These are phyloP conservation scores for Channallabes apus DNA, from an alignment of 2,797 vertebrate genomes.

Conservation along the genomic window DNA sequence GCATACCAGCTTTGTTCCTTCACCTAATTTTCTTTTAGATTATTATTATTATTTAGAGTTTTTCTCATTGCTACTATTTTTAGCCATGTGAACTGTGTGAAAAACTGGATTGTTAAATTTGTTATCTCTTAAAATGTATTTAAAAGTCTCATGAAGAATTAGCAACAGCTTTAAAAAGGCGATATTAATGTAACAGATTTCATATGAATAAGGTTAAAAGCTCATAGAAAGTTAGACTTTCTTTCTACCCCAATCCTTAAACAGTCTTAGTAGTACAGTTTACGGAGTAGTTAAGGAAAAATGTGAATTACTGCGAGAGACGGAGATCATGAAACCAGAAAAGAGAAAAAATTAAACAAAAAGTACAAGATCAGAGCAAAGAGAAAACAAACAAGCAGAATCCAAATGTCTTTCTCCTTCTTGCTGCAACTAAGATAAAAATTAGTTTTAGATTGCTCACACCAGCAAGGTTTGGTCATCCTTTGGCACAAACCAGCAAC, in stretches of 20 bases:
- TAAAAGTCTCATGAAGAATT: neutral
- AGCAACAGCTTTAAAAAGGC: neutral
- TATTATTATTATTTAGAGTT: neutral
- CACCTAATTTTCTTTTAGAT: neutral
- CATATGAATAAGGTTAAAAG: neutral
- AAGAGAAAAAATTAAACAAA: slow-evolving; percentile 7
- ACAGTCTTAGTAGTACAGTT: neutral
- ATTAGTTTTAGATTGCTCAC: slow-evolving; percentile 22
- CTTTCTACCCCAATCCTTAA: neutral
- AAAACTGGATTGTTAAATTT: neutral
- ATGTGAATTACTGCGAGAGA: neutral
- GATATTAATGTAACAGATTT: neutral
- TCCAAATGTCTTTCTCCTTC: neutral
- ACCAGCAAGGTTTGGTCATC: slow-evolving; percentile 5
- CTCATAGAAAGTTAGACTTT: neutral
- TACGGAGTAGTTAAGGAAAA: neutral
- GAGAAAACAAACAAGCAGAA: slow-evolving; percentile 31
- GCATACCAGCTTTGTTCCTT: slow-evolving; percentile 24
- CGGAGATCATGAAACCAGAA: slow-evolving; percentile 21
- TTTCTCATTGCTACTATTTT: neutral
- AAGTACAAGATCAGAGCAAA: slow-evolving; percentile 5
- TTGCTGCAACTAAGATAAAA: slow-evolving; percentile 29
- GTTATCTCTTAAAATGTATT: neutral
- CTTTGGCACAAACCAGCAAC: neutral
- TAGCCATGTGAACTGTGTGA: neutral